phyloP scores from a whole-genome alignment of 2,888 invertebrate species.

The Chaitophorus viminalis region DNA sequence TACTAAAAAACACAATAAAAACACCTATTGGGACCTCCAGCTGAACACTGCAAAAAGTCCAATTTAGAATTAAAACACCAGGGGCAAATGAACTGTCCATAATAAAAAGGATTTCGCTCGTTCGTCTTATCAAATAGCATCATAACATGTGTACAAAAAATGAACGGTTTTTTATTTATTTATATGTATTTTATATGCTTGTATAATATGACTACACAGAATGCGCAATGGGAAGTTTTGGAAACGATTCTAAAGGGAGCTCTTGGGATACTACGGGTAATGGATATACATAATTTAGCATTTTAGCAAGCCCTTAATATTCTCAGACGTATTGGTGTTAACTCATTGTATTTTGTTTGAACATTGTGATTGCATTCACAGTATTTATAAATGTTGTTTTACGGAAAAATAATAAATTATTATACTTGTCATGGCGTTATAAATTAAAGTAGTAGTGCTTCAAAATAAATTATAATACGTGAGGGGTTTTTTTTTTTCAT shows the following conservation, averaged over 20 bases:
- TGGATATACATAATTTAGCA: conserved; percentile 39
- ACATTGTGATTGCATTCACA: not conserved
- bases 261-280: conserved; percentile 30
- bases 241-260: conserved; percentile 27
- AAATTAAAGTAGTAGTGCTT: not conserved
- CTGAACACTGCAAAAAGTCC: no score
- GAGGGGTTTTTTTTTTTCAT: not conserved
- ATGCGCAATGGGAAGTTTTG: conserved; percentile 9
- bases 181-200: not conserved
- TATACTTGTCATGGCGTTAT: not conserved
- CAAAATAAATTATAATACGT: not conserved
- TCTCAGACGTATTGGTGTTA: conserved; percentile 46
- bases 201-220: conserved; percentile 14
- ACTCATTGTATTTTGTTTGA: conserved; percentile 9
- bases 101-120: no score
- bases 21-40: no score
- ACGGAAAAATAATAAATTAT: conserved; percentile 30
- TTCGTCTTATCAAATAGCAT: no score
- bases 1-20: no score
- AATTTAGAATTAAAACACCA: no score
- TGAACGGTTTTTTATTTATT: conserved; percentile 17
- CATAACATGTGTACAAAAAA: not conserved
- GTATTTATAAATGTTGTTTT: not conserved
- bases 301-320: conserved; percentile 44
- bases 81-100: no score